phyloP scores from a whole-genome alignment of 2,113 vertebrate species.

The Serinus canaria region DNA sequence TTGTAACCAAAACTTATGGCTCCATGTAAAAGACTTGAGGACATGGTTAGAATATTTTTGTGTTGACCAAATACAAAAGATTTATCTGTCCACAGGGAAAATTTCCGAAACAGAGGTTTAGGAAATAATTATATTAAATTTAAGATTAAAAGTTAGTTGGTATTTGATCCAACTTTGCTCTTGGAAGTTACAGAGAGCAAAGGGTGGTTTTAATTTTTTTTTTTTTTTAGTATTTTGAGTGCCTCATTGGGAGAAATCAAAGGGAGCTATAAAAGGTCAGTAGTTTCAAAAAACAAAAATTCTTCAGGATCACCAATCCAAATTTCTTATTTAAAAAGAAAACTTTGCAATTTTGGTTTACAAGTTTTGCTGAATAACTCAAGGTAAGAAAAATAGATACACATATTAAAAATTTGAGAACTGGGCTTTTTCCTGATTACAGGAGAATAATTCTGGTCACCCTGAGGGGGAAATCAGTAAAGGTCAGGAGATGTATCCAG shows the following conservation, averaged over 20 bases:
- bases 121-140: not conserved
- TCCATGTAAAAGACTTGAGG: not conserved
- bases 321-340: not conserved
- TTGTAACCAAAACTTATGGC: fast-evolving
- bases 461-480: not conserved
- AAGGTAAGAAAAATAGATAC: not conserved
- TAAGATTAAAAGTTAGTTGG: not conserved
- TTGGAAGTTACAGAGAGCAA: not conserved
- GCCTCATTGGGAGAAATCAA: not conserved
- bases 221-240: not conserved
- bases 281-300: not conserved
- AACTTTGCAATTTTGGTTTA: not conserved
- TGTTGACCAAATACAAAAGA: not conserved
- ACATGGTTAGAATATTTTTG: not conserved
- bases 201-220: fast-evolving
- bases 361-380: not conserved
- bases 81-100: not conserved
- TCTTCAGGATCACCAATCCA: not conserved
- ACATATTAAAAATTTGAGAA: fast-evolving
- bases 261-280: fast-evolving
- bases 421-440: not conserved
- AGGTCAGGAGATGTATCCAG: fast-evolving
- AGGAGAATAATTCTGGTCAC: not conserved
- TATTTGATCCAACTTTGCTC: not conserved
- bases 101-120: not conserved